Conservation (phyloP, 2,797 vertebrate species). For the Sandelia bainsii region DNA sequence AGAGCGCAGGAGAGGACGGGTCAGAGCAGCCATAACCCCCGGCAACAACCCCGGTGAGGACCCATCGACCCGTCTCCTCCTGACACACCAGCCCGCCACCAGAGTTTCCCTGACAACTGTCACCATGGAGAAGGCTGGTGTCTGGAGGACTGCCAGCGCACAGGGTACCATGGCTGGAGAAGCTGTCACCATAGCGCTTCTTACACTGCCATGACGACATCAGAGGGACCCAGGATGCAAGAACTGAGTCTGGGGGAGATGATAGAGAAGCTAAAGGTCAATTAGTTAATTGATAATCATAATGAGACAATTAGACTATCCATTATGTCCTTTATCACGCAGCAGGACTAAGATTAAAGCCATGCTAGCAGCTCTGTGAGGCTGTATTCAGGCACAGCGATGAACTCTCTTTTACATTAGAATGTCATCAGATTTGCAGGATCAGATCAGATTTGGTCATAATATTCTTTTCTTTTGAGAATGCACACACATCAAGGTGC, state of each 20-base stretch:
- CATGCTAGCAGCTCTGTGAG: not conserved
- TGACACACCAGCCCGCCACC: slow-evolving; percentile 93
- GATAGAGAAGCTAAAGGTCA: not conserved
- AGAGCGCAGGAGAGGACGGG: slow-evolving; percentile 89
- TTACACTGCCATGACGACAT: slow-evolving; percentile 90
- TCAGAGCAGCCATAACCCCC: slow-evolving; percentile 90
- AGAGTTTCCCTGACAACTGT: slow-evolving; percentile 91
- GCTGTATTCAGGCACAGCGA: too few species aligned
- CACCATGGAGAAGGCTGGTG: slow-evolving; percentile 85
- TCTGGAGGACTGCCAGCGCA: slow-evolving; percentile 92
- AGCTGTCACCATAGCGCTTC: slow-evolving; percentile 88
- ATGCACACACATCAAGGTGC: too few species aligned
- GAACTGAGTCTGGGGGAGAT: slow-evolving; percentile 84
- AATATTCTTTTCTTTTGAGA: not conserved
- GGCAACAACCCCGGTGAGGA: slow-evolving; percentile 89
- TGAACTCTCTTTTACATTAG: too few species aligned
- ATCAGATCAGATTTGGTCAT: not conserved
- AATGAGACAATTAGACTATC: not conserved
- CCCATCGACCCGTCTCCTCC: slow-evolving; percentile 86
- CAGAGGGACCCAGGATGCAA: slow-evolving; percentile 90
- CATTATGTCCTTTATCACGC: too few species aligned
- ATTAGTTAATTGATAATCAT: not conserved
- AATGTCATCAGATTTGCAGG: not conserved
- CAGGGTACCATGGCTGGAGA: slow-evolving; percentile 90
- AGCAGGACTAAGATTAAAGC: not conserved